These are phyloP conservation scores for Amblyjoppa fuscipennis DNA, from an alignment of 2,888 invertebrate species.

Conservation along the genomic window DNA sequence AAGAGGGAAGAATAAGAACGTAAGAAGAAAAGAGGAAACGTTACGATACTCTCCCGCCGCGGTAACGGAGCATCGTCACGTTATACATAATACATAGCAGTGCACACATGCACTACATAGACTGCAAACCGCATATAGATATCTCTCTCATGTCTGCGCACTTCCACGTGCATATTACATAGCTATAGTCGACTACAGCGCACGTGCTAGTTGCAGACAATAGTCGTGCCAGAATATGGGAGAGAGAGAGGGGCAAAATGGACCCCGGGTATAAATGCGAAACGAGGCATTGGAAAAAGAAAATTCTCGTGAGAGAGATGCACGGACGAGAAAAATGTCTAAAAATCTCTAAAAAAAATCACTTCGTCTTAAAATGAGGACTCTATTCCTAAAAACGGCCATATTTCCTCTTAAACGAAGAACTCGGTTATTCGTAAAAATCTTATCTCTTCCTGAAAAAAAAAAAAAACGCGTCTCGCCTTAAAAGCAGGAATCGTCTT, in stretches of 20 bases:
- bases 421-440: background rate
- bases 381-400: no score
- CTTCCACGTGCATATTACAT: conserved; percentile 46
- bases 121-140: background rate
- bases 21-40: conserved; percentile 30
- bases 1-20: conserved; percentile 9
- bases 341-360: background rate
- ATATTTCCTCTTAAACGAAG: no score
- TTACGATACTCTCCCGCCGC: conserved; percentile 16
- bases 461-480: background rate
- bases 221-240: conserved; percentile 1
- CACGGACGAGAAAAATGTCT: background rate
- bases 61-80: conserved; percentile 25
- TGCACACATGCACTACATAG: conserved; percentile 4
- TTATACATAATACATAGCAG: conserved; percentile 27
- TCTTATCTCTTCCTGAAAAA: background rate
- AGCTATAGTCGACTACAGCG: background rate
- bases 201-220: conserved; percentile 9
- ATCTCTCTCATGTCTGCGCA: conserved; percentile 39
- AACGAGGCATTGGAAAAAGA: background rate
- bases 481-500: background rate
- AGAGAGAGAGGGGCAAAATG: background rate
- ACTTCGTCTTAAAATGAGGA: background rate
- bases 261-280: background rate
- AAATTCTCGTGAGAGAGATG: background rate